Percentiles rank a stretch among this genome's conserved stretches.
Conservation (phyloP, 2,113 vertebrate species). For the Heterotilapia buettikoferi region DNA sequence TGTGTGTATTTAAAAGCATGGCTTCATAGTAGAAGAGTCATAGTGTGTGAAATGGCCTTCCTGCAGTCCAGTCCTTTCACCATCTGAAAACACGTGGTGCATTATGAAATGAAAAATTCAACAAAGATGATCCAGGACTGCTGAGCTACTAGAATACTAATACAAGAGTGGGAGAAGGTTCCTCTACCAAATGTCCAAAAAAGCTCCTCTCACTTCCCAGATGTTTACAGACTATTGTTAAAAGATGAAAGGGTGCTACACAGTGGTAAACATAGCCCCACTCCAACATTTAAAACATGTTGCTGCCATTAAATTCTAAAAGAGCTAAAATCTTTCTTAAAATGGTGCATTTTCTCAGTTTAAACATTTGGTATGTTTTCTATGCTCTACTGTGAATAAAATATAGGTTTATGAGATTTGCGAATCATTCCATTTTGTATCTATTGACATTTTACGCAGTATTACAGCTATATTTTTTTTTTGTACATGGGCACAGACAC, state of each 20-base stretch:
- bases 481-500: not conserved
- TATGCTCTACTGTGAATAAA: not conserved
- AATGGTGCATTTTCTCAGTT: not conserved
- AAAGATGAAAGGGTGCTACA: not conserved
- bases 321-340: not conserved
- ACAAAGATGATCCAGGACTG: not conserved
- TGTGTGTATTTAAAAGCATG: not conserved
- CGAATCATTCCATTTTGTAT: not conserved
- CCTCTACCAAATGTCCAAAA: not conserved
- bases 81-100: not conserved
- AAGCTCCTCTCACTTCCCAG: not conserved
- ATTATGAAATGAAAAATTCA: not conserved
- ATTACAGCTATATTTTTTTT: not conserved
- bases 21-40: not conserved
- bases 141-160: not conserved
- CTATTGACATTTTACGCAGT: not conserved
- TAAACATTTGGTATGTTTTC: not conserved
- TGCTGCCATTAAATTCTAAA: not conserved
- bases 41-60: not conserved
- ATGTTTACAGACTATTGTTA: not conserved
- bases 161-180: not conserved
- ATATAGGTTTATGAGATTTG: not conserved
- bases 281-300: not conserved
- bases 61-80: not conserved
- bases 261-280: not conserved